Evolutionary conservation across 1,140 invertebrate species (phyloP).

Genomic region (Polyergus mexicanus): DNA sequence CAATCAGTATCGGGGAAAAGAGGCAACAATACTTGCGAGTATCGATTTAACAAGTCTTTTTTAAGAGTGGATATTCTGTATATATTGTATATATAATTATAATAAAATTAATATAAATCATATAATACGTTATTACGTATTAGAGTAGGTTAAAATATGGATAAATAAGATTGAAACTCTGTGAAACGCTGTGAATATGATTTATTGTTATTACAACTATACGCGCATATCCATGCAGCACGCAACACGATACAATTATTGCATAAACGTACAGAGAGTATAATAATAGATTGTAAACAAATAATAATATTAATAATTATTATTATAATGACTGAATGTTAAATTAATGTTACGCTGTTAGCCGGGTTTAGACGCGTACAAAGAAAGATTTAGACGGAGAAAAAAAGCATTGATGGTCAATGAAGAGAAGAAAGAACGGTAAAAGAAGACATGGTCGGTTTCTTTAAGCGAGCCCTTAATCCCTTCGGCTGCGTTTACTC

Average conservation of each 20-base stretch:
- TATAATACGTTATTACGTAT: neutral
- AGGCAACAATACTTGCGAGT: no score
- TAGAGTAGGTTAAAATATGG: neutral
- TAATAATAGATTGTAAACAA: constrained; percentile 80
- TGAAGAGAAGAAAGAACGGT: constrained; percentile 14
- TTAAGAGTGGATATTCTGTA: no score
- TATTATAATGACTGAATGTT: constrained; percentile 76
- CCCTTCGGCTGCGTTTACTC: neutral
- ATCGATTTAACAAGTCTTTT: no score
- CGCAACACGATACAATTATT: constrained; percentile 77
- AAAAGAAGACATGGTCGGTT: constrained; percentile 53
- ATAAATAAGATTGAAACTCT: constrained; percentile 60
- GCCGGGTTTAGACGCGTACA: constrained; percentile 69
- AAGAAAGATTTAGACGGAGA: constrained; percentile 52
- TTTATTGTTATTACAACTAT: constrained; percentile 80
- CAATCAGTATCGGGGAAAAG: no score
- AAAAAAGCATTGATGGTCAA: constrained; percentile 24
- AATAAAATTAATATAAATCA: neutral
- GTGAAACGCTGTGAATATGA: constrained; percentile 74
- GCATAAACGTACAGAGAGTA: constrained; percentile 79
- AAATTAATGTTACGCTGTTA: constrained; percentile 77
- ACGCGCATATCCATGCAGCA: constrained; percentile 68
- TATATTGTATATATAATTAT: neutral
- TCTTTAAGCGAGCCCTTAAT: constrained; percentile 27
- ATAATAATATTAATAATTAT: constrained; percentile 82